These are phyloP conservation scores for Rhinogobio ventralis DNA, from an alignment of 2,797 vertebrate genomes.

Conservation along the genomic window DNA sequence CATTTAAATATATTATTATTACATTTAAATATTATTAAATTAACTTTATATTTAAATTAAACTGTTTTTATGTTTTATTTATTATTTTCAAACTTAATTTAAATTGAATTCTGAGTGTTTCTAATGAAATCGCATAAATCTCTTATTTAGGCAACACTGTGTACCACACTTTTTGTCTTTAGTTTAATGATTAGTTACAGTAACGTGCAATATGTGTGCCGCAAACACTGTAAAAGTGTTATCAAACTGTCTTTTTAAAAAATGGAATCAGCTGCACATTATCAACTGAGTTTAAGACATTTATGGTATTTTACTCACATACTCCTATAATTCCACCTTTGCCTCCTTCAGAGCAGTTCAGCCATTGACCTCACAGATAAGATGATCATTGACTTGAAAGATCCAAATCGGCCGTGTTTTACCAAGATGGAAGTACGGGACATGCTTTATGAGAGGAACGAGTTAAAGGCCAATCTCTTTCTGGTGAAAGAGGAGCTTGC, in stretches of 20 bases:
- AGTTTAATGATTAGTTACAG: not conserved
- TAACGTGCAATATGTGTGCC: not conserved
- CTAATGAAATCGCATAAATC: not conserved
- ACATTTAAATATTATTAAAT: not conserved
- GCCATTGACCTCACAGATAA: slow-evolving; percentile 62
- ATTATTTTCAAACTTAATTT: not conserved
- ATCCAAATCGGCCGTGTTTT: slow-evolving; percentile 82
- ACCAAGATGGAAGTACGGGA: slow-evolving; percentile 92
- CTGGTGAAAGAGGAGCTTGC: slow-evolving; percentile 93
- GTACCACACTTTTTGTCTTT: not conserved
- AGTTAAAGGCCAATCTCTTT: slow-evolving; percentile 96
- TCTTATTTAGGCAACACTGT: not conserved
- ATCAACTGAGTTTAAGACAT: not conserved
- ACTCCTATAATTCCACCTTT: slow-evolving; percentile 15
- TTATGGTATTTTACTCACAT: slow-evolving; percentile 21
- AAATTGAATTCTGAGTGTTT: too few relatives aligned
- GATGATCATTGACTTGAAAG: slow-evolving; percentile 68
- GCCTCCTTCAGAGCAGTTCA: slow-evolving; percentile 63
- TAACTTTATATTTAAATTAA: not conserved
- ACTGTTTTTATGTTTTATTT: not conserved
- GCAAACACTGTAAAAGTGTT: not conserved
- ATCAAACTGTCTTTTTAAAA: not conserved
- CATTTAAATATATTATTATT: not conserved
- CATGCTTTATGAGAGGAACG: slow-evolving; percentile 92
- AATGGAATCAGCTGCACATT: not conserved